Conservation (phyloP, 2,888 invertebrate species). For the Ormyrus pomaceus region DNA sequence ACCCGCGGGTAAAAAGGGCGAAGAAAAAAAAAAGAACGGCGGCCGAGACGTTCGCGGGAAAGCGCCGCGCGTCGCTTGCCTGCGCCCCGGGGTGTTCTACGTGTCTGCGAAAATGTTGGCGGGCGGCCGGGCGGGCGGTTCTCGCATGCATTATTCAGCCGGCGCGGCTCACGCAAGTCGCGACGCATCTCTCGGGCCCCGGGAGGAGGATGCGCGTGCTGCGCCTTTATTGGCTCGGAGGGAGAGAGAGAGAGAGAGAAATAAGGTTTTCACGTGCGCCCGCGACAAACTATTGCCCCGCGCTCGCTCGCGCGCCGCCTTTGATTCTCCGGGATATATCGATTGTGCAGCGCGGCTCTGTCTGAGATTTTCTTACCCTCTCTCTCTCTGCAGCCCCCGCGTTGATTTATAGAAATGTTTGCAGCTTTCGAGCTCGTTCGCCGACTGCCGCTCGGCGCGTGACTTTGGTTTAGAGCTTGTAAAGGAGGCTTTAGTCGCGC, state of each 20-base stretch:
- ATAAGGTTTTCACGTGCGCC: constrained; percentile 47
- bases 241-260: background rate
- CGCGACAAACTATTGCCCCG: constrained; percentile 36
- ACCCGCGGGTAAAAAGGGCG: background rate
- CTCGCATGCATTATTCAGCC: constrained; percentile 54
- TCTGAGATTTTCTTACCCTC: too few relatives aligned
- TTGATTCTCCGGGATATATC: constrained; percentile 20
- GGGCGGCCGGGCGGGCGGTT: background rate
- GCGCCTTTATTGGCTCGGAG: constrained; percentile 48
- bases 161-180: constrained; percentile 17
- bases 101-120: constrained; percentile 7
- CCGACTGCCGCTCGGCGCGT: background rate
- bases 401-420: too few relatives aligned
- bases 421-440: too few relatives aligned
- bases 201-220: constrained; percentile 30
- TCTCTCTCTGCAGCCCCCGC: too few relatives aligned
- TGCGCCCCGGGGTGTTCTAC: too few relatives aligned
- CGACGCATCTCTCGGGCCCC: constrained; percentile 42
- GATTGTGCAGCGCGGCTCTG: too few relatives aligned
- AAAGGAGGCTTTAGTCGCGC: too few relatives aligned
- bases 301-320: constrained; percentile 20
- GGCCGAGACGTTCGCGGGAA: background rate
- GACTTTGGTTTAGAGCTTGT: background rate
- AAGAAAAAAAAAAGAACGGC: background rate
- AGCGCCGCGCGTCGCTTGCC: background rate